Evolutionary conservation across 2,888 invertebrate species (phyloP).

Genomic region (Eupithecia abbreviata): DNA sequence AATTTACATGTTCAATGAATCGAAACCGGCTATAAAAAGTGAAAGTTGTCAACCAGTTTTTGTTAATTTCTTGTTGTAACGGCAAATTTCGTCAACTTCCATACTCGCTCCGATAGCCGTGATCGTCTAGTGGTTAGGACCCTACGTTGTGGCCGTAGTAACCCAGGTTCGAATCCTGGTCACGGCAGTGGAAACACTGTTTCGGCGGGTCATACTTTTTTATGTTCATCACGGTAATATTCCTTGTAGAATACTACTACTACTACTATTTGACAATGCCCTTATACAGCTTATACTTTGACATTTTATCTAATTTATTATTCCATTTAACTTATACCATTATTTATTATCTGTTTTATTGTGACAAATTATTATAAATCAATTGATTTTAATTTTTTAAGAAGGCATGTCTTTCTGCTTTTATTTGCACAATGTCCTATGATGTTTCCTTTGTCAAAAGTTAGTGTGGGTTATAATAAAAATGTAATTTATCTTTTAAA

Average conservation of each 20-base stretch:
- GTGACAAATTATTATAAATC: too few relatives aligned
- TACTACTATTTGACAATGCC: too few relatives aligned
- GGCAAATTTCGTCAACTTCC: constrained; percentile 5
- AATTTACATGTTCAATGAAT: constrained; percentile 10
- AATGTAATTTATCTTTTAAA: too few relatives aligned
- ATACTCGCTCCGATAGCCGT: constrained; percentile 56
- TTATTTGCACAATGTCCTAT: too few relatives aligned
- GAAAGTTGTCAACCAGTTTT: constrained; percentile 33
- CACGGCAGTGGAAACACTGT: constrained; percentile 81
- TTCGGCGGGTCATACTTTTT: neutral
- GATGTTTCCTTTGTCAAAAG: too few relatives aligned
- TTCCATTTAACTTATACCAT: too few relatives aligned
- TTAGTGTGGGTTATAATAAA: too few relatives aligned
- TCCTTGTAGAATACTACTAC: neutral
- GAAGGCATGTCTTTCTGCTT: too few relatives aligned
- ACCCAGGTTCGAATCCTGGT: constrained; percentile 90
- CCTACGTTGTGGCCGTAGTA: constrained; percentile 91
- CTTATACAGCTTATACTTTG: too few relatives aligned
- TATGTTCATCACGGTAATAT: neutral
- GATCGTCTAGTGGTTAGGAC: constrained; percentile 89
- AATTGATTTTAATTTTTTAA: too few relatives aligned
- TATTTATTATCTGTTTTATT: too few relatives aligned
- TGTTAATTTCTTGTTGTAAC: constrained; percentile 14
- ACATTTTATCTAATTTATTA: too few relatives aligned
- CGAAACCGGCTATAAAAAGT: constrained; percentile 27